Evolutionary conservation across 2,797 vertebrate species (phyloP).

Genomic region (Aythya fuligula): DNA sequence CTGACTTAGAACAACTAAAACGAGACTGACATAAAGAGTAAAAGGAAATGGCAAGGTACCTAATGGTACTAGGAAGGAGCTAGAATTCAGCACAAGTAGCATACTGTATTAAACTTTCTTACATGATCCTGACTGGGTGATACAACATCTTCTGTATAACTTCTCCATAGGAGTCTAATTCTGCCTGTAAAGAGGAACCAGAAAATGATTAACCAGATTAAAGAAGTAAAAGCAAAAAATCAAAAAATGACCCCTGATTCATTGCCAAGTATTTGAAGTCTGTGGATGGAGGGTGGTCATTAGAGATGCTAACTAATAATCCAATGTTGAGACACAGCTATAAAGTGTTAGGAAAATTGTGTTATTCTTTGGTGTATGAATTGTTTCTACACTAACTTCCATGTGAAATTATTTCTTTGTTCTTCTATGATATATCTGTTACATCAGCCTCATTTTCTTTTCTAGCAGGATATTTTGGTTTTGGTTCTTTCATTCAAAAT

Average conservation of each 20-base stretch:
- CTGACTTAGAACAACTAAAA: not conserved
- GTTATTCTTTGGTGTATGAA: not conserved
- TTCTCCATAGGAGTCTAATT: not conserved
- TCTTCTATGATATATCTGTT: not conserved
- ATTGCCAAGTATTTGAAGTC: not conserved
- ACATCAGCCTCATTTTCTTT: not conserved
- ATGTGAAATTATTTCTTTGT: not conserved
- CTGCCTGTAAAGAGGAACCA: not conserved
- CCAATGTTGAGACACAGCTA: not conserved
- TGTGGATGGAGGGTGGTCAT: fast-evolving
- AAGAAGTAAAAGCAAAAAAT: not conserved
- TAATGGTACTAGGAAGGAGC: not conserved
- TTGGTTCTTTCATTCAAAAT: not conserved
- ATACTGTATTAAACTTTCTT: not conserved
- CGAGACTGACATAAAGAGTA: not conserved
- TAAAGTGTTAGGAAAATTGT: not conserved
- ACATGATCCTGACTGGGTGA: not conserved
- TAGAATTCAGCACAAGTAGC: not conserved
- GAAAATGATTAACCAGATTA: not conserved
- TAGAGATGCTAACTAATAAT: not conserved
- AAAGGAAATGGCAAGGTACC: not conserved
- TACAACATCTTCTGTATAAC: not conserved
- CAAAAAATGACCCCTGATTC: not conserved
- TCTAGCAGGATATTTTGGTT: not conserved
- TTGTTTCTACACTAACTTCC: not conserved